phyloP scores from a whole-genome alignment of 2,797 vertebrate species.

The Pampus argenteus region DNA sequence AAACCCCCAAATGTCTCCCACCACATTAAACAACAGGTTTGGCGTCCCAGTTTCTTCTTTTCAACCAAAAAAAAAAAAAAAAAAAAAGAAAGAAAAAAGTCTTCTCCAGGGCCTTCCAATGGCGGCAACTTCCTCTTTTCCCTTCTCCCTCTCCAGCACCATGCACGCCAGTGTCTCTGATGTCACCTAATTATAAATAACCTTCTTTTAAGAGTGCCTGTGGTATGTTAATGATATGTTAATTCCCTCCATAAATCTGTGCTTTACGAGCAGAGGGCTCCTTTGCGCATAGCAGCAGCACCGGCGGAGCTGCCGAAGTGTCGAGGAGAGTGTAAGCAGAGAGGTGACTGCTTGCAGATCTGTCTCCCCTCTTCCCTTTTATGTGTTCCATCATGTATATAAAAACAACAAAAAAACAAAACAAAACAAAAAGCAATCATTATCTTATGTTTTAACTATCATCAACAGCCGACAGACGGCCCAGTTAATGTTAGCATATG shows the following conservation, averaged over 20 bases:
- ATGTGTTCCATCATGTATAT: no score
- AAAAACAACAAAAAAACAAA: no score
- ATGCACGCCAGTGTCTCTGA: constrained; percentile 70
- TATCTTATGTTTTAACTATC: constrained; percentile 22
- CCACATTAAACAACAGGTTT: constrained; percentile 69
- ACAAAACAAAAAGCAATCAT: constrained; percentile 48
- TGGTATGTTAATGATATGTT: constrained; percentile 86
- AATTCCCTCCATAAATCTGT: constrained; percentile 81
- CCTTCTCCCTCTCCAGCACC: constrained; percentile 43
- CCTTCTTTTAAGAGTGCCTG: constrained; percentile 79
- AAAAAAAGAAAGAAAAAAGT: constrained; percentile 12
- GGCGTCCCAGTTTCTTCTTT: constrained; percentile 72
- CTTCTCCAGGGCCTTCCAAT: constrained; percentile 68
- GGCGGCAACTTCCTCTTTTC: constrained; percentile 53
- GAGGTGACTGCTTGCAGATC: constrained; percentile 43
- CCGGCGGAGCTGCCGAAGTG: constrained; percentile 49
- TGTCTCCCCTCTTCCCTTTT: constrained; percentile 45
- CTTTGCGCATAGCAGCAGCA: constrained; percentile 56
- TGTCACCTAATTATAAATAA: constrained; percentile 86
- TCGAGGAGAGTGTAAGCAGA: constrained; percentile 43
- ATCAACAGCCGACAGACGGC: not conserved
- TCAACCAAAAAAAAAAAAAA: constrained; percentile 29
- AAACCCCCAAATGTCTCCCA: constrained; percentile 62
- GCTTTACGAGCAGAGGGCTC: constrained; percentile 73
- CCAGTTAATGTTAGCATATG: not conserved